These are phyloP conservation scores for Lasioglossum albipes DNA, from an alignment of 1,140 invertebrate species.

Conservation along the genomic window DNA sequence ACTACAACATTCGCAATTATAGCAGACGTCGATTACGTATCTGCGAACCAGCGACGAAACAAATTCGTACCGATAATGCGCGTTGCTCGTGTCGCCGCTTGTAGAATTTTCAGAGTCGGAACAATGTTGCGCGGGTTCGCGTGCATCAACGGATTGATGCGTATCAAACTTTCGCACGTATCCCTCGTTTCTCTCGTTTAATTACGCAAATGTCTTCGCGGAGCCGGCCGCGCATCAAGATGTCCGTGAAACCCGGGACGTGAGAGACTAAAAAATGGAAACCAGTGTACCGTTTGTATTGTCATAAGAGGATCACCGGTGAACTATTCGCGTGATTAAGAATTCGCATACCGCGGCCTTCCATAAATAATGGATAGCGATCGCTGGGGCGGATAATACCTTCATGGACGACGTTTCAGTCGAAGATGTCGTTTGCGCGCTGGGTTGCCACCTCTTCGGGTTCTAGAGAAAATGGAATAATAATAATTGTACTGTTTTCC, in stretches of 20 bases:
- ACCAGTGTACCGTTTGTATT: conserved; percentile 27
- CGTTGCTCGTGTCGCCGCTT: too few relatives aligned
- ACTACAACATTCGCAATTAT: conserved; percentile 12
- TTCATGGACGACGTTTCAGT: conserved; percentile 26
- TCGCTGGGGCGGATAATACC: conserved; percentile 4
- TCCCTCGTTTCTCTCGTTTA: background rate
- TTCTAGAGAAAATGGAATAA: too few relatives aligned
- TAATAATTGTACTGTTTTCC: too few relatives aligned
- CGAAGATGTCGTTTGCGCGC: conserved; percentile 1
- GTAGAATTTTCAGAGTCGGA: background rate
- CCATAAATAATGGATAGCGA: conserved; percentile 32
- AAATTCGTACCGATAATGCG: too few relatives aligned
- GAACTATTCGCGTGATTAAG: conserved; percentile 26
- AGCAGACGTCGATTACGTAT: background rate
- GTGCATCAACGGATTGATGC: background rate
- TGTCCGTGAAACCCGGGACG: conserved; percentile 28
- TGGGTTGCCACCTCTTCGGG: too few relatives aligned
- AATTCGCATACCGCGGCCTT: conserved; percentile 31
- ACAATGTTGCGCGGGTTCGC: too few relatives aligned
- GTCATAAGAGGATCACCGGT: background rate
- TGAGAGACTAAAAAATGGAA: conserved; percentile 29
- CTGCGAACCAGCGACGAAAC: too few relatives aligned
- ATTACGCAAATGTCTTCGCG: conserved; percentile 18
- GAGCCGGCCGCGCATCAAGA: conserved; percentile 4
- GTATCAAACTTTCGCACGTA: conserved; percentile 22